phyloP scores from a whole-genome alignment of 2,797 vertebrate genomes.

The Amphiprion clarkii region DNA sequence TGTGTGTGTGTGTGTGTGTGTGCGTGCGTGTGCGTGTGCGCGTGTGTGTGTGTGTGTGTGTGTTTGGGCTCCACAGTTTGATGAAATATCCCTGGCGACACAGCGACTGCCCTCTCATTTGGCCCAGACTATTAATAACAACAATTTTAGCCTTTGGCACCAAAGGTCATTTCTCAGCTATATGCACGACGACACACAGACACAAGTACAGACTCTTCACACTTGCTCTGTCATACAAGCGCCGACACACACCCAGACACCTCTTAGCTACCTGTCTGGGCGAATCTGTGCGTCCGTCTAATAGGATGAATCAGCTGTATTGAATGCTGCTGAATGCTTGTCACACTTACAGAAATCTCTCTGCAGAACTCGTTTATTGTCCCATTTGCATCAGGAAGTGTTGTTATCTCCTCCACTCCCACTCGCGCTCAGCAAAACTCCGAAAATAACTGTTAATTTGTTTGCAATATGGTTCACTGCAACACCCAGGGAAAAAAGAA shows the following conservation, averaged over 20 bases:
- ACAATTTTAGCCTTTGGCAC: constrained; percentile 50
- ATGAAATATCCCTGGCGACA: constrained; percentile 68
- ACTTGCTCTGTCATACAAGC: constrained; percentile 18
- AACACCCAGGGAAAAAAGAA: constrained; percentile 13
- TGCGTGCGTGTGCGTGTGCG: no score
- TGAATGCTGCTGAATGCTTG: not conserved
- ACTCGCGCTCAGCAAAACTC: constrained; percentile 21
- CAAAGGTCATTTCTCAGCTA: constrained; percentile 56
- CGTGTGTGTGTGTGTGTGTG: not conserved
- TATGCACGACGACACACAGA: constrained; percentile 26
- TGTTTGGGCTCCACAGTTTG: constrained; percentile 20
- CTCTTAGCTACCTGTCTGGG: constrained; percentile 16
- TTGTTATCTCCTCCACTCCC: constrained; percentile 24
- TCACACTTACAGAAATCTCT: not conserved
- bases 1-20: no score
- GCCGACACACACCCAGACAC: not conserved
- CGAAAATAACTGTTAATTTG: constrained; percentile 20
- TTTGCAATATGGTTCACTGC: constrained; percentile 32
- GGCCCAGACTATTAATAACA: constrained; percentile 66
- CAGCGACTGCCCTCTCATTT: constrained; percentile 51
- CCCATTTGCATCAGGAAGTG: constrained; percentile 23
- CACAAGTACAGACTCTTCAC: not conserved
- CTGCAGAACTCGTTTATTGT: constrained; percentile 16
- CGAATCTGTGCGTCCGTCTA: constrained; percentile 21
- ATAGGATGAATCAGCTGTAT: constrained; percentile 16